These are phyloP conservation scores for Parthenolecanium corni DNA, from an alignment of 2,888 invertebrate genomes.

Conservation along the genomic window DNA sequence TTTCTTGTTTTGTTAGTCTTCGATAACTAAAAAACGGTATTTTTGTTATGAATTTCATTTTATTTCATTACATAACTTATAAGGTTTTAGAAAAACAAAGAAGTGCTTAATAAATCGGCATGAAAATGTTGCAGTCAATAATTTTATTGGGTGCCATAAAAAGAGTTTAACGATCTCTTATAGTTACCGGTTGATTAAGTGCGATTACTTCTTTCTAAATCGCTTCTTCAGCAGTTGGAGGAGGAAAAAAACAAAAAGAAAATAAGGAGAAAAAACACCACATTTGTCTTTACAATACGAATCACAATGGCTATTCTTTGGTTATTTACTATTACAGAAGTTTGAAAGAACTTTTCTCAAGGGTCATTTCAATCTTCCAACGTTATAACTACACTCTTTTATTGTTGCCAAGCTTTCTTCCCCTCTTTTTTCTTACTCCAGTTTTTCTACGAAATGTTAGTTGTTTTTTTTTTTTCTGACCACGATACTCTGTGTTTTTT, in stretches of 20 bases:
- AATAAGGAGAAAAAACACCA: slow-evolving; percentile 9
- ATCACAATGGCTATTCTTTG: slow-evolving; percentile 19
- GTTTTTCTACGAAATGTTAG: background rate
- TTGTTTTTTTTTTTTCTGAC: background rate
- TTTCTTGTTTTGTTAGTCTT: too few species aligned
- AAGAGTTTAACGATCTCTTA: slow-evolving; percentile 6
- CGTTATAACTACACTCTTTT: slow-evolving; percentile 18
- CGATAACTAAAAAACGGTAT: too few species aligned
- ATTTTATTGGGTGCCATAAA: slow-evolving; percentile 5
- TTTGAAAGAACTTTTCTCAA: slow-evolving; percentile 21
- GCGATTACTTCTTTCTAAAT: slow-evolving; percentile 16
- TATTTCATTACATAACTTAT: too few species aligned
- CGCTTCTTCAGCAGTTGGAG: slow-evolving; percentile 22
- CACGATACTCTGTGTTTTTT: too few species aligned
- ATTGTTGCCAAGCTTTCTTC: slow-evolving; percentile 8
- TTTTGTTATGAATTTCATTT: too few species aligned
- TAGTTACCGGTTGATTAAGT: slow-evolving; percentile 21
- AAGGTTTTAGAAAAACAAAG: too few species aligned
- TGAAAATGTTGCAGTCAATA: slow-evolving; percentile 12
- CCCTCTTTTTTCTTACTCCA: background rate
- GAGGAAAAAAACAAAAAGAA: too few species aligned
- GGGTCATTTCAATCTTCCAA: slow-evolving; percentile 20
- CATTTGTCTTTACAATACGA: slow-evolving; percentile 20
- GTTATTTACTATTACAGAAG: slow-evolving; percentile 19
- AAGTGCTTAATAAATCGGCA: too few species aligned